Percentiles rank a stretch among this genome's conserved stretches.
These are phyloP conservation scores for Potamarius usumacintae DNA, from an alignment of 2,113 vertebrate species.

Conservation along the genomic window DNA sequence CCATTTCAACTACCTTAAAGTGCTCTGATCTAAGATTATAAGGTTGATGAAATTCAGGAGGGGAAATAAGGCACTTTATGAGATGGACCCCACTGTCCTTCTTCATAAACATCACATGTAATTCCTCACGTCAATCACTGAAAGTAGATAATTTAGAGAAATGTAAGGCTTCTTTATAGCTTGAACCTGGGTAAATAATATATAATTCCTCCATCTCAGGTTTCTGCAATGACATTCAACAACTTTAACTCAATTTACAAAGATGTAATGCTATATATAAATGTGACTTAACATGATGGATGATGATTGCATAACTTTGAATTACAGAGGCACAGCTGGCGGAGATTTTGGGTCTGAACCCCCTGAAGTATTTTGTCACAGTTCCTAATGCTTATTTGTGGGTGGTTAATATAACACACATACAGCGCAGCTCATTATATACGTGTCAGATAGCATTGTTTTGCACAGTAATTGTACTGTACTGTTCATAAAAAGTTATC, in stretches of 20 bases:
- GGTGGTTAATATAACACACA: not conserved
- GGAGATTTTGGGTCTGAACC: not conserved
- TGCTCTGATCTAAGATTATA: no score
- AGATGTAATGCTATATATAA: not conserved
- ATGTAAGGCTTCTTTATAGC: no score
- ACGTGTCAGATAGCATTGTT: not conserved
- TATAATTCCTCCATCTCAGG: not conserved
- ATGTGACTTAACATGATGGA: not conserved
- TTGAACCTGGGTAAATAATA: no score
- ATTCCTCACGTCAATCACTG: no score
- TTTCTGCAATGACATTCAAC: not conserved
- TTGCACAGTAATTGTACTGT: not conserved
- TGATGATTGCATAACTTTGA: not conserved
- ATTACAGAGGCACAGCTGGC: not conserved
- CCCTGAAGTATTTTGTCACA: conserved; percentile 5
- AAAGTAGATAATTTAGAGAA: no score
- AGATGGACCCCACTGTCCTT: no score
- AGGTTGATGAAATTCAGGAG: no score
- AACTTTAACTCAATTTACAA: not conserved
- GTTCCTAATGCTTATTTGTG: not conserved
- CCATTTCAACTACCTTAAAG: no score
- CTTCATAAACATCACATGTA: no score
- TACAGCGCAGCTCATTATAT: not conserved
- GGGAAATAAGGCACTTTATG: no score
- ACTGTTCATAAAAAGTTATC: not conserved